These are phyloP conservation scores for Leptopilina myrica DNA, from an alignment of 2,888 invertebrate species.

Conservation along the genomic window DNA sequence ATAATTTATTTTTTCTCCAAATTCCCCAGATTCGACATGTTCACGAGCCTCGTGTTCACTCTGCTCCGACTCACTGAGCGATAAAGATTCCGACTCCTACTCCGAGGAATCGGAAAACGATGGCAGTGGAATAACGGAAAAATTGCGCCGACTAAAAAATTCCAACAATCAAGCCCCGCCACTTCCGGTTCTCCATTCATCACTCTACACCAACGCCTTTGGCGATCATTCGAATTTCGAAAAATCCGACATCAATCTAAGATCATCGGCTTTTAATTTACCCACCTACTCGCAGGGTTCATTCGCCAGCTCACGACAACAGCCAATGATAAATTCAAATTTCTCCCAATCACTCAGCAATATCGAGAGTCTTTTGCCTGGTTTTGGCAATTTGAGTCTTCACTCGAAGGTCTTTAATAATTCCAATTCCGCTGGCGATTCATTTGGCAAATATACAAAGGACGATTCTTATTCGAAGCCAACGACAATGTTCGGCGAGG, in stretches of 20 bases:
- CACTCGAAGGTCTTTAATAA: no score
- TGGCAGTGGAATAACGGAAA: constrained; percentile 43
- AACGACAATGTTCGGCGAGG: no score
- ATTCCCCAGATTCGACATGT: constrained; percentile 81
- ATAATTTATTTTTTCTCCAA: constrained; percentile 47
- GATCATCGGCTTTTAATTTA: constrained; percentile 63
- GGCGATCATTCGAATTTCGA: constrained; percentile 57
- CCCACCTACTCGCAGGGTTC: constrained; percentile 45
- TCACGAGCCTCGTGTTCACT: constrained; percentile 85
- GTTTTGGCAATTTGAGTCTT: constrained; percentile 44
- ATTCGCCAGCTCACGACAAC: constrained; percentile 20
- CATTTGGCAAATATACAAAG: neutral
- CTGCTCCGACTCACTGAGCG: constrained; percentile 78
- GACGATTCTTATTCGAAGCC: no score
- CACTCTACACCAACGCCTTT: constrained; percentile 65
- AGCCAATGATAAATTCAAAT: constrained; percentile 46
- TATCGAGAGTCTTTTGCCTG: constrained; percentile 49
- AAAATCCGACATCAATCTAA: constrained; percentile 57
- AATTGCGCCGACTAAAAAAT: no score
- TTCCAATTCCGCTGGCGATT: neutral
- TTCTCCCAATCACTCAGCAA: constrained; percentile 48
- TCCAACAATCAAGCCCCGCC: constrained; percentile 74
- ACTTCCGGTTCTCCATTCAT: constrained; percentile 63
- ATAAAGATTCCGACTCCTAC: constrained; percentile 73
- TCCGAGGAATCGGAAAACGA: constrained; percentile 73